phyloP scores from a whole-genome alignment of 2,888 invertebrate genomes.

The Penaeus monodon region DNA sequence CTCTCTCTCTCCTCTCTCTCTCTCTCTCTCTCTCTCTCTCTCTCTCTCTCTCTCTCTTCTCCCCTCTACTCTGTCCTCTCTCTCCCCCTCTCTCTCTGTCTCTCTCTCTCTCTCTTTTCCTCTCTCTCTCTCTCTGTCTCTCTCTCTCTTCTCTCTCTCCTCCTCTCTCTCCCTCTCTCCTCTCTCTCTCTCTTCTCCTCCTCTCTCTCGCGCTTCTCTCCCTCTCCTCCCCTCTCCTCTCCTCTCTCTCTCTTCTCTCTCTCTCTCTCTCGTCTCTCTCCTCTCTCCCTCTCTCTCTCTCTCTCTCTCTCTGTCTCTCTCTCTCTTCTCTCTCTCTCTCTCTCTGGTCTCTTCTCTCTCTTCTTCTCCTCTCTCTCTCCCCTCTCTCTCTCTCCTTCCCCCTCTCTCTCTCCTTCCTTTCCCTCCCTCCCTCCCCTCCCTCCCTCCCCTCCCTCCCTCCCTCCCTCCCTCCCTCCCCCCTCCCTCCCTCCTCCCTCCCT shows the following conservation, averaged over 20 bases:
- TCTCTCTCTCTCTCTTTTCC: neutral
- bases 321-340: neutral
- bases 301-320: constrained; percentile 5
- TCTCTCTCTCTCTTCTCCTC: neutral
- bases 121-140: neutral
- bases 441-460: neutral
- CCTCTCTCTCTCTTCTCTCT: neutral
- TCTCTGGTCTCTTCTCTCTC: neutral
- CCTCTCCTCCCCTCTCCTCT: neutral
- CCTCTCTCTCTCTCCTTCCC: neutral
- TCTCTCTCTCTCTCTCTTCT: too few relatives aligned
- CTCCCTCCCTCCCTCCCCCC: neutral
- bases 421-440: neutral
- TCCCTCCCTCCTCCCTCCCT: neutral
- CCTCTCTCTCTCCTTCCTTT: neutral
- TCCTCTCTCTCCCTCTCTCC: neutral
- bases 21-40: neutral
- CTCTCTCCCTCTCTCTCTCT: neutral
- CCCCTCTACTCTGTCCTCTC: neutral
- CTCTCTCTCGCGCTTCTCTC: neutral
- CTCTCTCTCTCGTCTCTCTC: neutral
- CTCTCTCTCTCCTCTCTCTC: neutral
- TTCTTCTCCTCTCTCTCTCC: neutral
- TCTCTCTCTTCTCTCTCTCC: neutral
- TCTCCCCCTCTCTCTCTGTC: neutral